phyloP scores from a whole-genome alignment of 1,140 invertebrate genomes.

The Orius insidiosus region DNA sequence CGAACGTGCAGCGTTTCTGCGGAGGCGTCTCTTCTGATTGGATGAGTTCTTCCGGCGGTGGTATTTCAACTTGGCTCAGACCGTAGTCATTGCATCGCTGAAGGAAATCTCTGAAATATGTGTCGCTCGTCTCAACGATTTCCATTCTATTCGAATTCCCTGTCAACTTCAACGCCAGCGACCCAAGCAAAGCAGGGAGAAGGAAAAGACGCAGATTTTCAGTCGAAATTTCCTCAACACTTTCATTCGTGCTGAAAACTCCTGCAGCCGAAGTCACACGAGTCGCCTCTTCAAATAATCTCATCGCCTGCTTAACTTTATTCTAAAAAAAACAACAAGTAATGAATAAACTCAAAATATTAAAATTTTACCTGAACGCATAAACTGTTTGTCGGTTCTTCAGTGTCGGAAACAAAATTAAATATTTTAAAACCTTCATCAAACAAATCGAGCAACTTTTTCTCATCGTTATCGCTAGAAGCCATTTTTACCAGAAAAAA shows the following conservation, averaged over 20 bases:
- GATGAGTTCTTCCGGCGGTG: too few relatives aligned
- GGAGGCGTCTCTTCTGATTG: too few relatives aligned
- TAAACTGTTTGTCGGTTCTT: conserved; percentile 38
- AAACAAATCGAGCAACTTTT: conserved; percentile 35
- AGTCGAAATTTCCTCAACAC: conserved; percentile 68
- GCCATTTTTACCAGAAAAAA: too few relatives aligned
- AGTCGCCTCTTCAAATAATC: conserved; percentile 58
- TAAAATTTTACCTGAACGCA: conserved; percentile 43
- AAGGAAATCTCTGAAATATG: conserved; percentile 75
- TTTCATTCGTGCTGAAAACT: conserved; percentile 79
- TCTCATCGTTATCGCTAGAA: too few relatives aligned
- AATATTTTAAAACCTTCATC: conserved; percentile 38
- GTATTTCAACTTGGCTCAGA: conserved; percentile 42
- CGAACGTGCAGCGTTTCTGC: too few relatives aligned
- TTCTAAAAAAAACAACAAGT: too few relatives aligned
- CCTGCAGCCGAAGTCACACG: conserved; percentile 54
- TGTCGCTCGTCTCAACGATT: conserved; percentile 50
- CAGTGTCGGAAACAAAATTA: conserved; percentile 33
- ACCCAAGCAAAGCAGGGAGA: conserved; percentile 65
- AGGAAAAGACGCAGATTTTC: conserved; percentile 70
- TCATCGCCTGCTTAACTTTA: conserved; percentile 48
- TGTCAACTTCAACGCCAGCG: conserved; percentile 49
- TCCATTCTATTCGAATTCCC: conserved; percentile 35
- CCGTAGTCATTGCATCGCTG: conserved; percentile 61
- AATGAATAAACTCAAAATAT: too few relatives aligned